phyloP scores from a whole-genome alignment of 2,888 invertebrate species.

The Cynaeus angustus region DNA sequence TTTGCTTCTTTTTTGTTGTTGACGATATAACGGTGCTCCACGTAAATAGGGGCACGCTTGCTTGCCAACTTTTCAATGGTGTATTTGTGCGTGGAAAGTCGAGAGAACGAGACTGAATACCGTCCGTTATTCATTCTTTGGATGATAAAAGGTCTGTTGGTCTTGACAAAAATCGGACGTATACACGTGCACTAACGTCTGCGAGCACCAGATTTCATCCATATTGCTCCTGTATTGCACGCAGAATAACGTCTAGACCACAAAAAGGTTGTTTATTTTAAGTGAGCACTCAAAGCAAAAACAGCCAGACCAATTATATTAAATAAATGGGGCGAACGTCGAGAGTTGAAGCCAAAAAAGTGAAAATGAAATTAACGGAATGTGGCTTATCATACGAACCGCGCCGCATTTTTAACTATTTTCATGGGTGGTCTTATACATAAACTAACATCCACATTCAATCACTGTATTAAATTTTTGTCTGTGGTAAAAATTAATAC shows the following conservation, averaged over 20 bases:
- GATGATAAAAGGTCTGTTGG: slow-evolving; percentile 23
- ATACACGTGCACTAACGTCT: slow-evolving; percentile 11
- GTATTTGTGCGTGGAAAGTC: slow-evolving; percentile 30
- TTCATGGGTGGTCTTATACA: not conserved
- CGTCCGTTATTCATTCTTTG: slow-evolving; percentile 32
- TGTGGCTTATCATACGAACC: not conserved
- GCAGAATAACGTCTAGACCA: slow-evolving; percentile 24
- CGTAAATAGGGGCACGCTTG: slow-evolving; percentile 35
- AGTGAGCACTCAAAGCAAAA: slow-evolving; percentile 21
- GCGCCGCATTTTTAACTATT: not conserved
- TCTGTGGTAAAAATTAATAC: slow-evolving; percentile 1
- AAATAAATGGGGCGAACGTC: slow-evolving; percentile 18
- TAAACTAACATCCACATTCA: too few species aligned
- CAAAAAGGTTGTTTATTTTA: slow-evolving; percentile 28
- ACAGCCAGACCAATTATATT: slow-evolving; percentile 28
- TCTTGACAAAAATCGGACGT: slow-evolving; percentile 20
- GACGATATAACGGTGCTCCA: slow-evolving; percentile 42
- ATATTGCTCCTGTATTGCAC: slow-evolving; percentile 14
- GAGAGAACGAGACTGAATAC: slow-evolving; percentile 24
- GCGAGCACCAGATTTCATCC: slow-evolving; percentile 14
- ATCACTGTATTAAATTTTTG: not conserved
- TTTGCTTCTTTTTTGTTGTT: slow-evolving; percentile 55
- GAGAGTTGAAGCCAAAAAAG: too few species aligned
- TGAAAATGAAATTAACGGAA: not conserved
- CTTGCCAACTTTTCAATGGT: slow-evolving; percentile 40